A percentile compares a stretch with the other conserved stretches of the same genome.
These are phyloP conservation scores for Whitmania pigra DNA, from an alignment of 1,140 invertebrate species.

Conservation along the genomic window DNA sequence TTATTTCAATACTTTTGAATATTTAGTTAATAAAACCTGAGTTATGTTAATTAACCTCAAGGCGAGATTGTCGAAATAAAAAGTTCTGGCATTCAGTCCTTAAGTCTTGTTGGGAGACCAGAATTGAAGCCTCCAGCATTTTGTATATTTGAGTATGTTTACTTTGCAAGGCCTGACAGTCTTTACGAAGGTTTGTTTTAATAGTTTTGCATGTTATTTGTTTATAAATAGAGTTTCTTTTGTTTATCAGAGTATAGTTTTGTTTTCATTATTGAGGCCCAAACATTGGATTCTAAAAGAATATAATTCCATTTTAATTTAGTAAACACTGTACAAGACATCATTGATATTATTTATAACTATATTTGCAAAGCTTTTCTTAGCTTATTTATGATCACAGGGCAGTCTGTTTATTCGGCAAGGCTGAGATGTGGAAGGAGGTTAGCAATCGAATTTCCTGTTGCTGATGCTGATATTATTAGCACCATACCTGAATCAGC, in stretches of 20 bases:
- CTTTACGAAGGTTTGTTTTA: slow-evolving; percentile 52
- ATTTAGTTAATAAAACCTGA: not conserved
- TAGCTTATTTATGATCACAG: slow-evolving; percentile 38
- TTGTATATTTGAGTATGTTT: slow-evolving; percentile 98
- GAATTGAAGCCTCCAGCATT: slow-evolving; percentile 66
- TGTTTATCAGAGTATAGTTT: too few relatives aligned
- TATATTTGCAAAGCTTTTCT: too few relatives aligned
- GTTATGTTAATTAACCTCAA: too few relatives aligned
- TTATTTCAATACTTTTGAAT: not conserved
- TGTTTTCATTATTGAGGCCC: too few relatives aligned
- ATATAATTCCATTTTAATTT: too few relatives aligned
- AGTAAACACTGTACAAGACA: too few relatives aligned
- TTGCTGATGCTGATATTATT: slow-evolving; percentile 75
- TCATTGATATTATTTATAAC: too few relatives aligned
- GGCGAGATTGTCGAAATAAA: slow-evolving; percentile 92
- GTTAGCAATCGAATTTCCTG: slow-evolving; percentile 71
- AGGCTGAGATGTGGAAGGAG: slow-evolving; percentile 79
- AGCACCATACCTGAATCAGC: slow-evolving; percentile 92
- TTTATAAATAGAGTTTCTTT: too few relatives aligned
- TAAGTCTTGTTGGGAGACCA: slow-evolving; percentile 61
- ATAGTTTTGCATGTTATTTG: too few relatives aligned
- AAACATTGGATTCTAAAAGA: too few relatives aligned
- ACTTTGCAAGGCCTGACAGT: slow-evolving; percentile 86
- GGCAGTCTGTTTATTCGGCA: slow-evolving; percentile 91
- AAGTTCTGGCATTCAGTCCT: slow-evolving; percentile 65